Evolutionary conservation across 2,888 invertebrate species (phyloP), one percentile per base, ranked within the genome.

Genomic region (Agonum fuliginosum): DNA sequence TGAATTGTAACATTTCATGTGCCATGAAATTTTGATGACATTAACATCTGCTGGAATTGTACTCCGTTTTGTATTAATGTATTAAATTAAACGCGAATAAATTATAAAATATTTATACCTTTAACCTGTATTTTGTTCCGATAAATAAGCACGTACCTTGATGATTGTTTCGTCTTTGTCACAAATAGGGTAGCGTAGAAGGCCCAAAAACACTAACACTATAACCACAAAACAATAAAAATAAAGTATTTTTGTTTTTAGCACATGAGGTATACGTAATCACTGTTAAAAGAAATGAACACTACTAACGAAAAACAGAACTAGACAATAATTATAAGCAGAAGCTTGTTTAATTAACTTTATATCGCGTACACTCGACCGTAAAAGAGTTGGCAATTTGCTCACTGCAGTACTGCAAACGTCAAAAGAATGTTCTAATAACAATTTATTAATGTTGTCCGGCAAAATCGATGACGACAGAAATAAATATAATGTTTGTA

Each of bases 71-170:
- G 10, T 0, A 43, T 43, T 43, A 43, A 14, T 43, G 14, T 14
- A 14, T 43, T 14, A 43, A 43, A 43, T 5, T 14, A 43, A 43
- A 43, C 43, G 17, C 14, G 43, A 14, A 4, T 5, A 12, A 14
- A 14, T 43, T 43, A 14, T 43, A 43, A 43, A 43, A 14, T 14
- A 43, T 43, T 43, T 14, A 14, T 43, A n/a, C 14, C 14, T 43
- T 43, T 14, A 14, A 14, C 5, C 14, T 5, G 43, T 5, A 43
- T 43, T 48, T 48, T 0, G 20, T 48, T 20, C 19, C 19, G n/a
- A 22, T 24, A 54, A 62, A 30, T 27, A 2, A 62, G 3, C 19
- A 62, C 30, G 10, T 62, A 62, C 19, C 58, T 62, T 6, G 30
- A 14, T 30, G 6, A 62, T 30, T 17, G 14, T 12, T 30, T 30